Evolutionary conservation across 2,888 invertebrate genomes (phyloP), one percentile per base, ranked within the genome.

Genomic region (Xestia c-nigrum): DNA sequence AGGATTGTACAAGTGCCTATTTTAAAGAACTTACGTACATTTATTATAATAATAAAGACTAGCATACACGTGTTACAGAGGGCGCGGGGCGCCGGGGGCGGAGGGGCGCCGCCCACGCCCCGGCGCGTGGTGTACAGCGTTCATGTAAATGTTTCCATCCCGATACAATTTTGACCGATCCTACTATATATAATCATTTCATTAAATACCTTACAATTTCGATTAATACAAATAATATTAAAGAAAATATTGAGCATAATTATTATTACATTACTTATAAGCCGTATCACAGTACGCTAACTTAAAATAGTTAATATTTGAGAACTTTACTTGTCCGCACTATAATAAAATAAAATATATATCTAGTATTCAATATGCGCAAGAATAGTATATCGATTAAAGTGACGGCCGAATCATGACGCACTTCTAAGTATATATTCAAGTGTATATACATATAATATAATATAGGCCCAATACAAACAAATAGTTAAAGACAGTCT

Each of bases 231-330:
- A 91, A 90, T 90, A 89, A 91, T 89, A 89, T 89, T 89, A 91
- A 89, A 89, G 90, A 91, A 89, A 91, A 92, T 91, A 93, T 96
- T 96, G 96, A 96, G 96, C 96, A 95, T 92, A 94, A 94, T 89
- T 88, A 89, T 90, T 90, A 93, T 91, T 92, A 93, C 92, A 91
- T 91, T 91, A 78, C 72, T 79, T 78, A 94, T 88, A 94, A 94
- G 95, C 95, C 95, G 94, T 96, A 96, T 96, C 96, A 96, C 96
- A 96, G 95, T 94, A 96, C 93, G 92, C 95, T 94, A 95, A 95
- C 92, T 94, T 94, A 94, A 94, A 91, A 87, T 91, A 92, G 89
- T 89, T 72, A 46, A 89, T 89, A 88, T 83, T 89, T 83, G 84
- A 87, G 74, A 90, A 89, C 87, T 87, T 81, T 68, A 79, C 81